A percentile compares a stretch with the other conserved stretches of the same genome.
These are phyloP conservation scores for Buteo buteo DNA, from an alignment of 2,113 vertebrate genomes.

Conservation along the genomic window DNA sequence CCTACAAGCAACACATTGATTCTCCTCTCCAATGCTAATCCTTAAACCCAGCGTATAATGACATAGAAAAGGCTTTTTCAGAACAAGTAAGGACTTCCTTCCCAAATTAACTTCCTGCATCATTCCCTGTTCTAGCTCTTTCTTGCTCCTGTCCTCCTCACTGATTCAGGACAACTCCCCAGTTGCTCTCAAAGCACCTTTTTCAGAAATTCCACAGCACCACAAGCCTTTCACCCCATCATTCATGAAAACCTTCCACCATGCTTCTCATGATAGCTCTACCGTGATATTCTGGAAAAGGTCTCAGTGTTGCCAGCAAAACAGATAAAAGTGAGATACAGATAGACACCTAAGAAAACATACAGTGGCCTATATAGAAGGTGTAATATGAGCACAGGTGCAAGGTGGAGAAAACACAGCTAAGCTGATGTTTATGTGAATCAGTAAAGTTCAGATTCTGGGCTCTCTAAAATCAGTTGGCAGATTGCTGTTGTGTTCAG, in stretches of 20 bases:
- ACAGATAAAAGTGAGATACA: background rate
- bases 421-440: background rate
- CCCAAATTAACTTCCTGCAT: background rate
- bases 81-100: background rate
- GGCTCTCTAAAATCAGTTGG: background rate
- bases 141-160: background rate
- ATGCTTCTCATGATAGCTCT: background rate
- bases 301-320: background rate
- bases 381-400: background rate
- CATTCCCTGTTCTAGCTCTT: background rate
- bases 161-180: background rate
- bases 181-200: background rate
- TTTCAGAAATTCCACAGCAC: background rate
- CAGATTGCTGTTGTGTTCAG: background rate
- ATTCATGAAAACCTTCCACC: background rate
- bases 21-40: background rate
- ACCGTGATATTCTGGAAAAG: background rate
- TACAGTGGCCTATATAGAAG: background rate
- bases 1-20: background rate
- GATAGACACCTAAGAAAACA: background rate
- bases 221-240: background rate
- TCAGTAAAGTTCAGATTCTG: background rate
- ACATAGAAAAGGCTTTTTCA: background rate
- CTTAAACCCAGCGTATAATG: background rate
- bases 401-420: background rate